Evolutionary conservation across 2,888 invertebrate genomes (phyloP), one percentile per base, ranked within the genome.

Genomic region (Apeira syringaria): DNA sequence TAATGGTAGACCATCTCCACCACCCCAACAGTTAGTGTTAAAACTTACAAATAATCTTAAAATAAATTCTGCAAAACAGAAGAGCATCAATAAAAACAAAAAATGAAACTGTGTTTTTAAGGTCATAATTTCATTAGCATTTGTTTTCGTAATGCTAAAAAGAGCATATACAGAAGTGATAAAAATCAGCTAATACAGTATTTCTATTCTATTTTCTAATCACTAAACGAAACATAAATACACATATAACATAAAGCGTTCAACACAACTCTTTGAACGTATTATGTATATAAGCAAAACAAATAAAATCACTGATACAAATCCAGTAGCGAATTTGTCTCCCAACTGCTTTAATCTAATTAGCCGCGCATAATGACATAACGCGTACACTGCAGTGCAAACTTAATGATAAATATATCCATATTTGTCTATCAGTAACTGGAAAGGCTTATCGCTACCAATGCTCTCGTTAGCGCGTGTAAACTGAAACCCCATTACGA

Each of bases 401-500:
- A 82, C 71, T 72, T 71, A 74, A 77, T 80, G 86, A 86, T 87
- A 88, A 87, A 85, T 74, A 77, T 77, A 77, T 81, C 88, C 89
- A 82, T 89, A 88, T 88, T 88, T 84, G 88, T 88, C 87, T 88
- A 88, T 88, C 87, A 75, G 78, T 71, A 70, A 77, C 85, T 78
- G 80, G 77, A 80, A 77, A 71, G 67, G 76, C 80, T 84, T 86
- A 88, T 86, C 86, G 79, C 67, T 51, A 41, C 68, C 60, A 72
- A 70, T 66, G 72, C 75, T 69, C 86, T 88, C 86, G 85, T 87
- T 87, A 86, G 82, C 69, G 77, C 80, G 74, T 82, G 81, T 80
- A 86, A 87, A 73, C 74, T 71, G 81, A 80, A 76, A 81, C 80
- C 78, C 80, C 78, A 81, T 85, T 85, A 84, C 76, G 55, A 60